These are phyloP conservation scores for Myiotriccus ornatus DNA, from an alignment of 2,797 vertebrate species.

Conservation along the genomic window DNA sequence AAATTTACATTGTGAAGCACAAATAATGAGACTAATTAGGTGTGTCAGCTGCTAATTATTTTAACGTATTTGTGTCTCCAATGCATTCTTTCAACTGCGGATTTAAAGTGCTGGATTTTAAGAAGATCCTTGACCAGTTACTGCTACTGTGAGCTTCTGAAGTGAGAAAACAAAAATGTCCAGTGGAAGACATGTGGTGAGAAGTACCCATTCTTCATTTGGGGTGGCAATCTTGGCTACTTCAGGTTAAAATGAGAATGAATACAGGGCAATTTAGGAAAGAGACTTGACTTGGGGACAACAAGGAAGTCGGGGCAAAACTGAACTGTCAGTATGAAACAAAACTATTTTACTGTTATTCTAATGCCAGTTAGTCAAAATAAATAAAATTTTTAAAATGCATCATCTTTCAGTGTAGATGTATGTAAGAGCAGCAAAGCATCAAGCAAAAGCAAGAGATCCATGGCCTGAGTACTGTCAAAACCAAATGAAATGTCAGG, in stretches of 20 bases:
- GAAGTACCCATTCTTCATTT: neutral
- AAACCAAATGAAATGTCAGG: neutral
- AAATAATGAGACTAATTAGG: neutral
- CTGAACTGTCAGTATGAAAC: neutral
- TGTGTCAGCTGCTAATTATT: neutral
- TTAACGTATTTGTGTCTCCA: neutral
- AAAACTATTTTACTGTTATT: neutral
- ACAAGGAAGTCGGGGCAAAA: neutral
- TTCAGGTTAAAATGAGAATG: neutral
- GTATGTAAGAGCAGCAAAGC: neutral
- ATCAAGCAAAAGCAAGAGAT: neutral
- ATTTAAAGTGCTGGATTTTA: neutral
- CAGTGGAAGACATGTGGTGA: rapidly evolving
- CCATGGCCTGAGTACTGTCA: neutral
- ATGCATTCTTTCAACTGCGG: neutral
- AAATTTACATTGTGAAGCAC: neutral
- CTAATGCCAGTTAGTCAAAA: neutral
- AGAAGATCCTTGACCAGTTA: neutral
- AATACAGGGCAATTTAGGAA: neutral
- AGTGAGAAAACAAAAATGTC: neutral
- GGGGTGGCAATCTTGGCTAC: neutral
- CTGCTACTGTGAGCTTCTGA: neutral
- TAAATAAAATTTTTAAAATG: neutral
- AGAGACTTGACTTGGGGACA: neutral
- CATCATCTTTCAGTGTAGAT: neutral